phyloP scores from a whole-genome alignment of 53 echinoderm and acorn worm species.

The Hippasteria phrygiana region DNA sequence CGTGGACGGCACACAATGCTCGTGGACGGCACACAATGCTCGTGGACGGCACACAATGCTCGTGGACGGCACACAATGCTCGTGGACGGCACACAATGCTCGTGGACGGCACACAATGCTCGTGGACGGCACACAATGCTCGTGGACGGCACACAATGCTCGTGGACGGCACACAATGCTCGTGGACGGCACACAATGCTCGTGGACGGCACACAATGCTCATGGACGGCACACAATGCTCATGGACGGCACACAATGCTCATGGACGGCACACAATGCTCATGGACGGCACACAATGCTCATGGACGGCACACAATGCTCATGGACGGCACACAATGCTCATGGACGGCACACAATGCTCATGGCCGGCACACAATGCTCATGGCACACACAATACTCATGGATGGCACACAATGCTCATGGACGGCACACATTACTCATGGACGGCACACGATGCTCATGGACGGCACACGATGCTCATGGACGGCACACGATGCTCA shows the following conservation, averaged over 20 bases:
- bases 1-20: not conserved
- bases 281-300: not conserved
- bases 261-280: conserved; percentile 11
- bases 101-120: not conserved
- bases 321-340: no score
- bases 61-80: not conserved
- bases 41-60: not conserved
- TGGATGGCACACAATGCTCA: not conserved
- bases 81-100: not conserved
- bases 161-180: conserved; percentile 10
- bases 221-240: not conserved
- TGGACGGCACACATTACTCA: not conserved
- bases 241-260: not conserved
- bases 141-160: not conserved
- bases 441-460: not conserved
- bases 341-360: not conserved
- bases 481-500: not conserved
- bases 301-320: not conserved
- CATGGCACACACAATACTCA: not conserved
- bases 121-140: not conserved
- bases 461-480: conserved; percentile 14
- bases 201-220: not conserved
- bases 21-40: not conserved
- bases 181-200: not conserved
- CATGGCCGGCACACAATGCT: not conserved